phyloP scores from a whole-genome alignment of 2,113 vertebrate species.

The Zosterops japonicus region DNA sequence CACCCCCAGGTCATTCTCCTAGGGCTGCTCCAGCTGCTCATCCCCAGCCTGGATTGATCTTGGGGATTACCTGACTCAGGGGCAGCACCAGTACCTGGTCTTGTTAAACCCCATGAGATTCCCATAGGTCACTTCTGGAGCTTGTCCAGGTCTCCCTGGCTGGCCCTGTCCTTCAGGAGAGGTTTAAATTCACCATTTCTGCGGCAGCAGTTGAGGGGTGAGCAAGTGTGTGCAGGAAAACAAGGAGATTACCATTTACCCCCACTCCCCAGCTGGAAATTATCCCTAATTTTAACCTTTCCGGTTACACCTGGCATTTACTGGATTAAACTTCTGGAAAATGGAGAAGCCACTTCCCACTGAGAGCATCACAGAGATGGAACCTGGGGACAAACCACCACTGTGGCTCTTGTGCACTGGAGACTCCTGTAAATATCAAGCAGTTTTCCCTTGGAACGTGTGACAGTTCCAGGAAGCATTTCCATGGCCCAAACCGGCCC shows the following conservation, averaged over 20 bases:
- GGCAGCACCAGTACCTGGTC: neutral
- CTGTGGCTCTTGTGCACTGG: accelerated
- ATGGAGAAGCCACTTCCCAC: neutral
- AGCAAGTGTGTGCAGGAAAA: neutral
- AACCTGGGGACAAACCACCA: neutral
- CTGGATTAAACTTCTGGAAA: neutral
- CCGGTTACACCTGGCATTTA: neutral
- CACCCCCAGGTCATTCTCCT: neutral
- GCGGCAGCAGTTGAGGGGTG: neutral
- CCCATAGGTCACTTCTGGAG: neutral
- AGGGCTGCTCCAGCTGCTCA: neutral
- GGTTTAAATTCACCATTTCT: neutral
- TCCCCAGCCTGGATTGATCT: neutral
- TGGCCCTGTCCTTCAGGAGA: neutral
- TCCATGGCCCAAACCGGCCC: neutral
- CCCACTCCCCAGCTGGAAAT: neutral
- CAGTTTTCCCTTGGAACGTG: too few relatives aligned
- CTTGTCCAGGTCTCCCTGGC: neutral
- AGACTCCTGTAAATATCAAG: neutral
- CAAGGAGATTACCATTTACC: neutral
- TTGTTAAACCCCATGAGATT: neutral
- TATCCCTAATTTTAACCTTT: neutral
- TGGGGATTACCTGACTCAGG: accelerated
- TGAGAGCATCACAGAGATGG: neutral
- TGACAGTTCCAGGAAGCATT: neutral